Base-by-base conservation (phyloP, 2,888 invertebrate species). In the Protodeltote pygarga region DNA sequence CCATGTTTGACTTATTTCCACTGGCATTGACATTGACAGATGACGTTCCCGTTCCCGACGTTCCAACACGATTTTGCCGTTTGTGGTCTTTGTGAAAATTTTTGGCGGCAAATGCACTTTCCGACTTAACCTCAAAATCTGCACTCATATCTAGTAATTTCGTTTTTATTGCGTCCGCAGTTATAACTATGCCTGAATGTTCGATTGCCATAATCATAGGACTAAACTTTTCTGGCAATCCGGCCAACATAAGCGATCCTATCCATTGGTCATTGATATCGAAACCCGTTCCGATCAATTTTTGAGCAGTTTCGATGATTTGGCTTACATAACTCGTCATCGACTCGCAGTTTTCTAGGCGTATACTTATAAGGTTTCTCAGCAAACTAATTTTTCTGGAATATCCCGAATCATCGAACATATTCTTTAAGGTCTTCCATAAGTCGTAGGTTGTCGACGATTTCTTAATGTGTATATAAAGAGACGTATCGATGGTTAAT, bases 301-400 rank as follows among this genome's bases (percentile, higher is more conserved):
- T 37, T 6, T 71, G 63, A 8, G 53, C 50, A 1, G 65, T 64
- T 20, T 69, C 60, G 1, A 72, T 24, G 1, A 71, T 9, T 27
- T 63, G 57, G 6, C 59, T 65, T 0, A 71, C 65, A 11, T 66
- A 70, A 0, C 10, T 24, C 5, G 58, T 46, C 70, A 71, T 71
- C 0, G 49, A 41, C 5, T 54, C 58, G 27, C 60, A 63, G 21
- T 40, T 62, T 42, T 70, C 65, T 11, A 57, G 25, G 3, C 64
- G 50, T 5, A 70, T 64, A 0, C 49, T 54, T 2, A 66, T 66
- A 2, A 68, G 21, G 21, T 50, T 52, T 15, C 63, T 33, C 1
- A 68, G 41, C 9, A 72, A 33, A 8, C 45, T 54, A 5, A 68
- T 69, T 38, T 21, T 54, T 14, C 71, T 24, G 1, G 67, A 28